Evolutionary conservation across 2,888 invertebrate genomes (phyloP), one percentile per base, ranked within the genome.

Genomic region (Nowickia ferox): DNA sequence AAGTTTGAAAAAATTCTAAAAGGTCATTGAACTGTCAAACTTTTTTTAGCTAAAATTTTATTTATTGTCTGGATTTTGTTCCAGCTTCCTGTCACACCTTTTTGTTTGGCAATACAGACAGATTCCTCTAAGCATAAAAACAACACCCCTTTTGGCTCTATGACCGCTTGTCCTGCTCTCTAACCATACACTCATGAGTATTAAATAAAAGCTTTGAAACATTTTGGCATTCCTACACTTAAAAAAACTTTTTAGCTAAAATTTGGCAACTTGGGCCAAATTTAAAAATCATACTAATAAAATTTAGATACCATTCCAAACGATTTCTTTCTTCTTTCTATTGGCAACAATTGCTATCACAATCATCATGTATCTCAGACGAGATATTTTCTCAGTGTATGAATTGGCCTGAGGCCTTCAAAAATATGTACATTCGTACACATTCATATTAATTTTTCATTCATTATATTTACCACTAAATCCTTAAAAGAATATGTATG

Each of bases 21-120:
- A 72, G 83, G 72, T 83, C 59, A 66, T 65, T 83, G 72, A 48
- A 59, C 68, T 75, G 10, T 72, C 40, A 48, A 71, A 63, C 9
- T 48, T 51, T 22, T 63, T 38, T 44, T 17, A 51, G 42, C 17
- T 40, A n/a, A 75, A 42, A 2, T 38, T 51, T 17, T 53, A 10
- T 44, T 44, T 17, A 22, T n/a, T 51, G 42, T 22, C 44, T 53
- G 57, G 30, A 6, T 51, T n/a, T 68, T 51, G n/a, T 75, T 57
- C 15, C 63, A 55, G 72, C 81, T 81, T 85, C 81, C 84, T 81
- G 84, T 81, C 69, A 81, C 81, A 63, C 81, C 81, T 69, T 74
- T 74, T 76, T 10, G 19, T 53, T 74, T 42, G 65, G 38, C 63
- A 30, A 55, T 17, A 69, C 51, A 66, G 59, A 69, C 51, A 66